Percentiles rank a stretch among this genome's conserved stretches.
Conservation (phyloP, 2,888 invertebrate genomes). For the Epistrophella euchroma region DNA sequence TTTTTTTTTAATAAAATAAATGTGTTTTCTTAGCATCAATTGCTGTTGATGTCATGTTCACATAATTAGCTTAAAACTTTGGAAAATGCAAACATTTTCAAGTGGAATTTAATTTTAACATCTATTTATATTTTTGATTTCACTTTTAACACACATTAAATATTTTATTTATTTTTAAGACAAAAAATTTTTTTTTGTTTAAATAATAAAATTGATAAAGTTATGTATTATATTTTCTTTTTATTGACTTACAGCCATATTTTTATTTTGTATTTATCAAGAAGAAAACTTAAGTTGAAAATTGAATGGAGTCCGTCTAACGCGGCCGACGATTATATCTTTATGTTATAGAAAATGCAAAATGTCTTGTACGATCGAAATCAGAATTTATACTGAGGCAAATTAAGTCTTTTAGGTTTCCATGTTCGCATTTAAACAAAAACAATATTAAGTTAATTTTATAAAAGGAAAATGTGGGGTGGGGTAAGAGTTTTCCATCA, state of each 20-base stretch:
- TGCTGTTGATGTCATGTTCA: conserved; percentile 62
- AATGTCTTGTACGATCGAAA: conserved; percentile 80
- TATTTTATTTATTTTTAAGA: conserved; percentile 11
- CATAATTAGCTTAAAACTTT: conserved; percentile 43
- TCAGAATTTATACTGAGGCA: conserved; percentile 81
- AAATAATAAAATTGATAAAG: conserved; percentile 1
- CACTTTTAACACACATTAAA: conserved; percentile 40
- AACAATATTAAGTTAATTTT: conserved; percentile 21
- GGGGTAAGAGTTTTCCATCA: conserved; percentile 8
- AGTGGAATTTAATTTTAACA: conserved; percentile 9
- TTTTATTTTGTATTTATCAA: conserved; percentile 20
- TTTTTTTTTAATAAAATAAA: not conserved
- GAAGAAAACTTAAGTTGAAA: conserved; percentile 34
- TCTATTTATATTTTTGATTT: conserved; percentile 3
- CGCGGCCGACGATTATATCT: conserved; percentile 25
- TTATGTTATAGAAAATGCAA: conserved; percentile 30
- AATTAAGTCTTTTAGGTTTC: conserved; percentile 79
- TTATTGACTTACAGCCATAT: conserved; percentile 69
- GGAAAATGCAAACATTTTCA: conserved; percentile 25
- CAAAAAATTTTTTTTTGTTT: conserved; percentile 5
- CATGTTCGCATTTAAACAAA: conserved; percentile 79
- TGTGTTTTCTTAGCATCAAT: not conserved
- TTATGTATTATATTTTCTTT: not conserved
- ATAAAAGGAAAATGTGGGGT: conserved; percentile 12
- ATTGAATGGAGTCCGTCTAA: conserved; percentile 47